Percentiles rank a stretch among this genome's conserved stretches.
These are phyloP conservation scores for Isaurus tuberculatus DNA, from an alignment of 92 coral and sea anemone species.

Conservation along the genomic window DNA sequence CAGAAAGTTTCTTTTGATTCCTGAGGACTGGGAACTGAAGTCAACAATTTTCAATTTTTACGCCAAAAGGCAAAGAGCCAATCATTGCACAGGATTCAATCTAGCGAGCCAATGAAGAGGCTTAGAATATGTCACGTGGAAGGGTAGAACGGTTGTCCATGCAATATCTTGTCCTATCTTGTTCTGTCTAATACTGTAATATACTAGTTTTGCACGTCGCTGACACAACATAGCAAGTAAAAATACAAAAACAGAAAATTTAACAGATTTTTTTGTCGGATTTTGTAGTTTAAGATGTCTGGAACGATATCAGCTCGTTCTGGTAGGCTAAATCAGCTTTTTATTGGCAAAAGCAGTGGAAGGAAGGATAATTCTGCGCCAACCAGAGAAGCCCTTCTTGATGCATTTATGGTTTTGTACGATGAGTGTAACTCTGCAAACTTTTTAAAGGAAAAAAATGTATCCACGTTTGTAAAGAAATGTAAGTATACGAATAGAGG, in stretches of 20 bases:
- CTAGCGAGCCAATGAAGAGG: conserved; percentile 11
- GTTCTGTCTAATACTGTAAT: no score
- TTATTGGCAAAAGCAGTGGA: conserved; percentile 79
- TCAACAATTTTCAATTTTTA: conserved; percentile 30
- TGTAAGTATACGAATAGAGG: conserved; percentile 68
- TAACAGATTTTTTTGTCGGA: background rate
- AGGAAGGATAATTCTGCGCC: conserved; percentile 61
- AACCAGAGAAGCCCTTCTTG: conserved; percentile 89
- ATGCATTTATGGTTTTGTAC: conserved; percentile 88
- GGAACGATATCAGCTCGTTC: conserved; percentile 85
- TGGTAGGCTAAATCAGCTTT: conserved; percentile 82
- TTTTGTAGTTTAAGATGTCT: conserved; percentile 49
- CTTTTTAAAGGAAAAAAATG: conserved; percentile 88
- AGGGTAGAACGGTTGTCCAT: conserved; percentile 29
- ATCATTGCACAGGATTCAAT: background rate
- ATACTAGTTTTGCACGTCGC: background rate
- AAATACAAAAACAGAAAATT: background rate
- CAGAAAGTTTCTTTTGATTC: no score
- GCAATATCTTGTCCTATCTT: background rate
- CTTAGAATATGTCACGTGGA: conserved; percentile 23
- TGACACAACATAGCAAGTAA: background rate
- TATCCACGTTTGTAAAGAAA: conserved; percentile 85
- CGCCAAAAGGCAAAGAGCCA: conserved; percentile 33
- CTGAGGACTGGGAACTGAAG: no score
- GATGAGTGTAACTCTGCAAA: conserved; percentile 88